Percentiles rank a stretch among this genome's conserved stretches.
These are phyloP conservation scores for Gracilinanus agilis DNA, from an alignment of 2,113 vertebrate genomes.

Conservation along the genomic window DNA sequence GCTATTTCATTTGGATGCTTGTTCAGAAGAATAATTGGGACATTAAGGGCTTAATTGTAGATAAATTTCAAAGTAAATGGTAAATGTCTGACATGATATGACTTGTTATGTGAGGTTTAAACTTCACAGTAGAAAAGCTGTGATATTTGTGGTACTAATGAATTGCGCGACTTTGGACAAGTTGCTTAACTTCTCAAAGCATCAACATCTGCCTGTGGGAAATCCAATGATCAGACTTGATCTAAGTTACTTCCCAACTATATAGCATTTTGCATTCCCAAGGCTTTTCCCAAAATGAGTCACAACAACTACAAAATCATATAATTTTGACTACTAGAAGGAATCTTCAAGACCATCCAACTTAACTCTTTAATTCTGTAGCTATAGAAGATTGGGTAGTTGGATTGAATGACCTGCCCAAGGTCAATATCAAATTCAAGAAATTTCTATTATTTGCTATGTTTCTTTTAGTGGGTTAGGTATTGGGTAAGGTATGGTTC, in stretches of 20 bases:
- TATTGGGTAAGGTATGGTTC: too few species aligned
- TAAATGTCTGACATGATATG: background rate
- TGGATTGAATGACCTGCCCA: background rate
- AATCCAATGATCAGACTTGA: background rate
- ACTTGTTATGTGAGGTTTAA: background rate
- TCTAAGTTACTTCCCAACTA: background rate
- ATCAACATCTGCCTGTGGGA: background rate
- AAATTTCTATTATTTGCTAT: too few species aligned
- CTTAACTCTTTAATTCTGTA: background rate
- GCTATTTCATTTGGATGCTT: background rate
- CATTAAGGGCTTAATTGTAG: background rate
- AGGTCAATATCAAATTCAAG: too few species aligned
- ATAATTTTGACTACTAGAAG: background rate
- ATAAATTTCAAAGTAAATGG: background rate
- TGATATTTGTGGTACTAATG: background rate
- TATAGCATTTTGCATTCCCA: background rate
- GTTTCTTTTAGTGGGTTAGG: too few species aligned
- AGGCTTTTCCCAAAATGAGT: background rate
- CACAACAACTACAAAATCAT: background rate
- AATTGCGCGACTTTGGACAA: background rate
- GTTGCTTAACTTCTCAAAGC: background rate
- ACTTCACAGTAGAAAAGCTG: background rate
- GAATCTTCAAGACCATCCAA: background rate
- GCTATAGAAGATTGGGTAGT: background rate
- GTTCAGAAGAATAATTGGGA: background rate